A percentile compares a stretch with the other conserved stretches of the same genome.
phyloP scores from a whole-genome alignment of 1,140 invertebrate genomes.

The Halesus radiatus region DNA sequence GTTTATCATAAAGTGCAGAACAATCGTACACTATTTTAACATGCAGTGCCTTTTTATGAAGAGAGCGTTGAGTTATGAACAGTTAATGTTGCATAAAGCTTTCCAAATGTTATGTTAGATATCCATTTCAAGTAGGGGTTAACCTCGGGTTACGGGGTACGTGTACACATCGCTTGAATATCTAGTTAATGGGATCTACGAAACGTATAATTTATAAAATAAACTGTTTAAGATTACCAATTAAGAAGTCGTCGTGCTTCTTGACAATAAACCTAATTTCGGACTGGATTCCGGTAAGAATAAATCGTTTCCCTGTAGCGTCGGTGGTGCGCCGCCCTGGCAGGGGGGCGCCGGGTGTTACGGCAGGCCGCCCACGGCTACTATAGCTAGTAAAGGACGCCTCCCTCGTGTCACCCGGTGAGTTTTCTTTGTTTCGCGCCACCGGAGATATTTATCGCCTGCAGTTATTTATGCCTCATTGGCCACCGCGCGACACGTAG shows the following conservation, averaged over 20 bases:
- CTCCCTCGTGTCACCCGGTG: not conserved
- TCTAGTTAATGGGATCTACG: not conserved
- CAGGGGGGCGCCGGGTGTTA: too few species aligned
- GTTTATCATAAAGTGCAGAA: too few species aligned
- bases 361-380: too few species aligned
- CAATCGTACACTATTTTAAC: too few species aligned
- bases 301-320: constrained; percentile 1
- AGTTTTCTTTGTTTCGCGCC: constrained; percentile 46
- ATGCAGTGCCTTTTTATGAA: too few species aligned
- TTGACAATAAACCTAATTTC: constrained; percentile 39
- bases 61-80: too few species aligned
- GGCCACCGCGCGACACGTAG: constrained; percentile 45
- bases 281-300: constrained; percentile 26
- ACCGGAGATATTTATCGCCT: constrained; percentile 46
- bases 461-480: constrained; percentile 48
- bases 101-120: too few species aligned
- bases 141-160: not conserved
- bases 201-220: constrained; percentile 26
- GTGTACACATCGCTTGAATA: not conserved
- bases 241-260: constrained; percentile 35
- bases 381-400: too few species aligned
- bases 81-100: too few species aligned
- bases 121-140: too few species aligned
- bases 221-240: constrained; percentile 27
- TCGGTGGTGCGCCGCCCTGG: not conserved